Evolutionary conservation across 1,140 invertebrate genomes (phyloP).

Genomic region (Hypsibius dujardini): DNA sequence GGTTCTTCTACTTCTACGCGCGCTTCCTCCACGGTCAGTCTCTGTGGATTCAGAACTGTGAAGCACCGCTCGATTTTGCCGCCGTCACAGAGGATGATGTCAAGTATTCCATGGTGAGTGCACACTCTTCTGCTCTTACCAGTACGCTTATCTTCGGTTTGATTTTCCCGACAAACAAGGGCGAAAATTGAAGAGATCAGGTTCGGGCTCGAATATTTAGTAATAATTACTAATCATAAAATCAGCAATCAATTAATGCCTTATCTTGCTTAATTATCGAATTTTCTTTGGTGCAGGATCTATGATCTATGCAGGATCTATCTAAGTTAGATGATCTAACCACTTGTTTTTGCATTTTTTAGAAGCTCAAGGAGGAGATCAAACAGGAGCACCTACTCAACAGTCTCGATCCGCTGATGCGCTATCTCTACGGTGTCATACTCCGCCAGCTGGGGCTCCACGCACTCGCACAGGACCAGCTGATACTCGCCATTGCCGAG

Average conservation of each 20-base stretch:
- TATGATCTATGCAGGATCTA: background rate
- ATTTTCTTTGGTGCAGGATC: background rate
- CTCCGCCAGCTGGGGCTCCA: background rate
- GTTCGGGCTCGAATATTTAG: too few relatives aligned
- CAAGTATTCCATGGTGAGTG: background rate
- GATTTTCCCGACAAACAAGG: background rate
- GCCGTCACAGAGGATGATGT: background rate
- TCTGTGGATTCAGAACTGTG: background rate
- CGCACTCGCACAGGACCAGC: background rate
- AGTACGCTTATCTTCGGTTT: constrained; percentile 4
- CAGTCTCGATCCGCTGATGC: background rate
- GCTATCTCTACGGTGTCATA: background rate
- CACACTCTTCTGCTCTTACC: constrained; percentile 7
- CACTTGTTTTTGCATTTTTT: background rate
- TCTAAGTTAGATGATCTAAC: background rate
- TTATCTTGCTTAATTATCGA: background rate
- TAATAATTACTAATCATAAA: too few relatives aligned
- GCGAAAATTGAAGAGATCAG: background rate
- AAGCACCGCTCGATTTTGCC: background rate
- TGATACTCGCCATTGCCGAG: background rate
- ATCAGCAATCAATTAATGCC: background rate
- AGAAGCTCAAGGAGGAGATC: background rate
- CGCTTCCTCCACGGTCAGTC: background rate
- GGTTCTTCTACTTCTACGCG: constrained; percentile 1
- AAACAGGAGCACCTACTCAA: background rate